phyloP scores from a whole-genome alignment of 2,113 vertebrate genomes.

The Macquaria ambigua region DNA sequence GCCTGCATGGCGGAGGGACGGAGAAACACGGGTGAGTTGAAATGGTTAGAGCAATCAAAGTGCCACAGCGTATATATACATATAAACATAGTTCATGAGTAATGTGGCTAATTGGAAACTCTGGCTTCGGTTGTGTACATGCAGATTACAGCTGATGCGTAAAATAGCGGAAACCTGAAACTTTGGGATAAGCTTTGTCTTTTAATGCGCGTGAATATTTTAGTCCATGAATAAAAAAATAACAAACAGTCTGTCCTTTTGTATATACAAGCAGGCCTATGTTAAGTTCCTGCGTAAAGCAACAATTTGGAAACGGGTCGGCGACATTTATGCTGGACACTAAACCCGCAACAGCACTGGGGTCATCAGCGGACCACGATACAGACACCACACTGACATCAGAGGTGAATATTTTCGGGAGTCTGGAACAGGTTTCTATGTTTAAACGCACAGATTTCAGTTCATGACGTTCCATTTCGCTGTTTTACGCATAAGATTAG shows the following conservation, averaged over 20 bases:
- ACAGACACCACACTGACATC: not conserved
- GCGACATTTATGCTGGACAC: not conserved
- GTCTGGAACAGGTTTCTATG: no score
- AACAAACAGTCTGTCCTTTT: no score
- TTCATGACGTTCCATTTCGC: not conserved
- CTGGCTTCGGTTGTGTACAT: not conserved
- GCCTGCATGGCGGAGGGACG: slow-evolving; percentile 76
- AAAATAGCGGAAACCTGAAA: not conserved
- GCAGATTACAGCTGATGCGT: slow-evolving; percentile 5
- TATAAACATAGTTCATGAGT: not conserved
- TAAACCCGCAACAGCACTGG: not conserved
- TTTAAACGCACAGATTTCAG: not conserved
- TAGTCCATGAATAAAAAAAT: not conserved
- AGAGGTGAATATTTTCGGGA: no score
- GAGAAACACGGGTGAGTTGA: not conserved
- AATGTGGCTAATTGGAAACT: not conserved
- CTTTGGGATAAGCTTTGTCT: no score
- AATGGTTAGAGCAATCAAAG: not conserved
- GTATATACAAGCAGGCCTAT: no score
- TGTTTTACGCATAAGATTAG: not conserved
- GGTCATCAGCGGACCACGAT: not conserved
- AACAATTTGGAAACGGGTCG: not conserved
- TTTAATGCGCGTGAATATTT: not conserved
- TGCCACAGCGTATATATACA: not conserved
- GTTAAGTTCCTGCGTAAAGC: not conserved